Evolutionary conservation across 2,797 vertebrate species (phyloP), one percentile per base, ranked within the genome.

Genomic region (Eidolon dupreanum): DNA sequence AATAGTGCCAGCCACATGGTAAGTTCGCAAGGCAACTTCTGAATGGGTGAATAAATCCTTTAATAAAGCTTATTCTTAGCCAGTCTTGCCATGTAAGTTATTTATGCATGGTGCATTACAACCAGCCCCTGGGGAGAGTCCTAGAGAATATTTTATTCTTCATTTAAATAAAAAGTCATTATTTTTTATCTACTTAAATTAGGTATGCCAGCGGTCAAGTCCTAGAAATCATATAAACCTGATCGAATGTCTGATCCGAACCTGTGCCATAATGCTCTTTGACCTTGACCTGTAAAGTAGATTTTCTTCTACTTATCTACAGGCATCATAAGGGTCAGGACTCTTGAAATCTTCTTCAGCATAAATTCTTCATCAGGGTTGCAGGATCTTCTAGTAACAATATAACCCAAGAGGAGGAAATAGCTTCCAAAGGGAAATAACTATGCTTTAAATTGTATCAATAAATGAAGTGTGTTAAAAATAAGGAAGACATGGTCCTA

Each of bases 51-150:
- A 88, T 57, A 1, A 70, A 75, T 75, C 57, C 20, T 36, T 90
- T 74, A 70, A 84, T 78, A 93, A 96, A 92, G 7, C 5, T 89
- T 92, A 87, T 84, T 90, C 24, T 57, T 94, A 43, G 57, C 6
- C 65, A 24, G 5, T 49, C 4, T 36, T 51, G 53, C 16, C 71
- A 87, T 8, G 10, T 36, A 77, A 53, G 11, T 68, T 87, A 73
- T 43, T 93, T 73, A 93, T 61, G 6, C 46, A 81, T 36, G 53
- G 12, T n/a, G 36, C 6, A 84, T 22, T 79, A 71, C 11, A 75
- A 66, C 5, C 43, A 65, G 43, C 0, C 55, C 28, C 33, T 49
- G 8, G 43, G 51, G 70, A 85, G 31, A 86, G 15, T 93, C 38
- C 5, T 53, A 92, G 19, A 46, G 46, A 89, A 86, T 85, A 81